Evolutionary conservation across 2,113 vertebrate genomes (phyloP), one percentile per base, ranked within the genome.

Genomic region (Anarhynchus alexandrinus): DNA sequence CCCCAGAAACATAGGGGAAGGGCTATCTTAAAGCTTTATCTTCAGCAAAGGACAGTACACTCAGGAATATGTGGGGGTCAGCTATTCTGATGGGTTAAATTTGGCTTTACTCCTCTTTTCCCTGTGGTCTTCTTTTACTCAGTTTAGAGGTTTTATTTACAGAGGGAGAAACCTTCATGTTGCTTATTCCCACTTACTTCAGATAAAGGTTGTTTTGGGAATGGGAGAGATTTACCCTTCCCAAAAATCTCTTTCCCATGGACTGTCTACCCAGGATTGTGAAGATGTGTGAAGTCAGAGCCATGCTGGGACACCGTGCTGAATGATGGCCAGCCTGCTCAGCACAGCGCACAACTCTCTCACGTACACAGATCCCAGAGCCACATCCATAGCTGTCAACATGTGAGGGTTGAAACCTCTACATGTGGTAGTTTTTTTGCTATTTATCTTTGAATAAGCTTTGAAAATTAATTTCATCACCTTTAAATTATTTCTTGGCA

Each of bases 401-500:
- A 0, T 47, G 2, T 2, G 1, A 86, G 19, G 67, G 27, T 3
- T 81, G 47, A 34, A 93, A 67, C 14, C 9, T 78, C 52, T 26
- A 32, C 12, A 10, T 12, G 18, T 11, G 66, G 34, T n/a, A 2
- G 1, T 26, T 74, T 69, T 69, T 78, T 55, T 7, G 36, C n/a
- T 76, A 34, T 95, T 93, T 95, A 43, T 93, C 81, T 84, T 92
- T 86, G 36, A 81, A 71, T 76, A 93, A 87, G 65, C 52, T 96
- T 93, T 94, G 87, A 86, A 87, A 96, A 95, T 76, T 0, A 87
- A 65, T 96, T 89, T 92, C 76, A 23, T 95, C 64, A 70, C 59
- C 76, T 92, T 87, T 92, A 93, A 93, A 89, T 96, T 94, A 82
- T 54, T 88, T 93, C 79, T 86, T 94, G 86, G 83, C 92, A 90